Percentiles rank a stretch among this genome's conserved stretches.
These are phyloP conservation scores for Tragelaphus buxtoni DNA, from an alignment of 2,113 vertebrate species.

Conservation along the genomic window DNA sequence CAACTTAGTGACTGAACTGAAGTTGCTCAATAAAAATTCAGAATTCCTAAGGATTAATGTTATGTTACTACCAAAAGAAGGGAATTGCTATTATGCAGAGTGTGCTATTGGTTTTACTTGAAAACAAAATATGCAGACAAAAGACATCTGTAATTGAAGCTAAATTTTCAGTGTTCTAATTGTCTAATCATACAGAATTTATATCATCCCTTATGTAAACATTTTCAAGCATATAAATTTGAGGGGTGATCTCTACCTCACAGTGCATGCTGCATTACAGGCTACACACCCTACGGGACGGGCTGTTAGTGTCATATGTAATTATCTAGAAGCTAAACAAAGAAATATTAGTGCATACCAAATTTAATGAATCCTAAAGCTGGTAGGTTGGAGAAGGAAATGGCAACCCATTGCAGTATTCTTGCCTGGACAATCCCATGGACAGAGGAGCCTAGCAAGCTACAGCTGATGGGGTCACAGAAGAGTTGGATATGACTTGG, in stretches of 20 bases:
- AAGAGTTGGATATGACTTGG: neutral
- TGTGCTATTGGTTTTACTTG: neutral
- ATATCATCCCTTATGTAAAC: neutral
- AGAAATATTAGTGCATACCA: neutral
- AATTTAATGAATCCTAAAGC: neutral
- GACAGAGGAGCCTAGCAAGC: neutral
- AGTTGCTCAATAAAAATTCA: neutral
- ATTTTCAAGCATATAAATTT: neutral
- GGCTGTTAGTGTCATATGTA: neutral
- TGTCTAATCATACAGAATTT: neutral
- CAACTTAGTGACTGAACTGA: neutral
- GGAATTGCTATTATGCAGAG: neutral
- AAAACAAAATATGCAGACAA: neutral
- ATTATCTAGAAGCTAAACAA: neutral
- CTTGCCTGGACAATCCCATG: neutral
- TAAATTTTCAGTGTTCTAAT: neutral
- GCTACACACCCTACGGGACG: neutral
- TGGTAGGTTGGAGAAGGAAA: neutral
- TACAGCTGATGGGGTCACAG: neutral
- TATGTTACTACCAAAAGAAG: neutral
- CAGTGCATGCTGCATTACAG: neutral
- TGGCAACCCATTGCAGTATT: neutral
- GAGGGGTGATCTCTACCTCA: neutral
- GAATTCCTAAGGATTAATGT: neutral
- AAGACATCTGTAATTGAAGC: neutral